Evolutionary conservation across 1,140 invertebrate genomes (phyloP), one percentile per base, ranked within the genome.

Genomic region (Cyclargus thomasi): DNA sequence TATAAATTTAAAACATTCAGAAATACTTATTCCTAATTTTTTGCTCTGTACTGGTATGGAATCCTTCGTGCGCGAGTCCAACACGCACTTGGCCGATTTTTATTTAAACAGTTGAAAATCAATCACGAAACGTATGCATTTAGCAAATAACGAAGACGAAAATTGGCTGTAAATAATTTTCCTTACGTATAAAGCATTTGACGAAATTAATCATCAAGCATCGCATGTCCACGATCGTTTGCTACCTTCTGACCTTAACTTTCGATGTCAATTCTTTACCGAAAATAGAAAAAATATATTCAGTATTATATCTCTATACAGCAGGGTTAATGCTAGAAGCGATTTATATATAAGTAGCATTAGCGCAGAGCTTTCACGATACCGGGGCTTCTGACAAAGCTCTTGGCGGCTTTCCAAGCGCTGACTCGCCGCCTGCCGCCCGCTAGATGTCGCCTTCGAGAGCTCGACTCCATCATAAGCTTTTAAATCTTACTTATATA

Each of bases 321-420:
- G 29, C 29, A 70, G 69, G 66, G 66, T 67, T 81, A 77, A 76
- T 75, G 75, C 68, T 74, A 70, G 68, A 65, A 66, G 69, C 70
- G 72, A 80, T 80, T 78, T 81, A 81, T 80, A 82, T 73, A 80
- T 72, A 47, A 47, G 39, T 47, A 81, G 72, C 75, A 79, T 82
- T 78, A 81, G 76, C 76, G 73, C 76, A 81, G 76, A 80, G 81
- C 77, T 85, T 79, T 82, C 78, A 80, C 75, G 80, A 81, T 76
- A 78, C 76, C 75, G 79, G 74, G 74, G 76, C 80, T 86, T 81
- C 79, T 81, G 80, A 81, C 82, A 81, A 78, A 83, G 81, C 80
- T 74, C 80, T 80, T 88, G 85, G 85, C 85, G 65, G 18, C 57
- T 22, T 59, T 75, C 83, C 85, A 86, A 74, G 65, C 64, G 39